Base-by-base conservation (phyloP, 1,140 invertebrate species). In the Chymomyza costata region DNA sequence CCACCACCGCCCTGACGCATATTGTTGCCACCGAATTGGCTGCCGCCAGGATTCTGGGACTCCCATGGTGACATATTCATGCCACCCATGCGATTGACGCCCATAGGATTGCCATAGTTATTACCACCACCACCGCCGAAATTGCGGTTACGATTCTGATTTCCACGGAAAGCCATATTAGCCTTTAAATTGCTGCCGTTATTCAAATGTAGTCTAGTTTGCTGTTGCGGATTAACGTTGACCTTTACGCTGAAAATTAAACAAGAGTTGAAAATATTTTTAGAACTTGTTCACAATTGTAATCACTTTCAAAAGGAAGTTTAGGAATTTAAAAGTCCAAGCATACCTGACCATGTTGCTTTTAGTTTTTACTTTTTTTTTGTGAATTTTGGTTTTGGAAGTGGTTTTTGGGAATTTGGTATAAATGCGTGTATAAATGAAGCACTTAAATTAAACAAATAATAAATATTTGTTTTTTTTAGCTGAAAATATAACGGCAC, bases 21-120 rank as follows among this genome's bases (percentile, higher is more conserved):
- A 35, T 80, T 84, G 32, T 80, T 82, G 31, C 80, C 67, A 38
- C 73, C 81, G 2, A 81, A 73, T 5, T 63, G 63, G 16, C 76
- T 53, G 31, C 57, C 73, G 18, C 83, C 76, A 10, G 71, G 58
- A 60, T 83, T 84, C 55, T 82, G 83, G 1, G 65, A 76, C 6
- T 84, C 82, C 82, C 82, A 84, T 0, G 82, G 82, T 2, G 82
- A 84, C 76, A 84, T 83, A 3, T 83, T 83, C 74, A 83, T 83
- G 47, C 68, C 68, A 13, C 73, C 74, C 70, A 83, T 81, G 14
- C 78, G 82, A 32, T 80, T 78, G 49, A 61, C 11, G 43, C 69
- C 69, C 73, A 82, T 84, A 3, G 78, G 78, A 45, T 61, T 61
- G 14, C 54, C 54, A 10, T 38, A 40, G 19, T 52, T 52, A 34